Evolutionary conservation across 2,797 vertebrate species (phyloP).

Genomic region (Hybognathus amarus): DNA sequence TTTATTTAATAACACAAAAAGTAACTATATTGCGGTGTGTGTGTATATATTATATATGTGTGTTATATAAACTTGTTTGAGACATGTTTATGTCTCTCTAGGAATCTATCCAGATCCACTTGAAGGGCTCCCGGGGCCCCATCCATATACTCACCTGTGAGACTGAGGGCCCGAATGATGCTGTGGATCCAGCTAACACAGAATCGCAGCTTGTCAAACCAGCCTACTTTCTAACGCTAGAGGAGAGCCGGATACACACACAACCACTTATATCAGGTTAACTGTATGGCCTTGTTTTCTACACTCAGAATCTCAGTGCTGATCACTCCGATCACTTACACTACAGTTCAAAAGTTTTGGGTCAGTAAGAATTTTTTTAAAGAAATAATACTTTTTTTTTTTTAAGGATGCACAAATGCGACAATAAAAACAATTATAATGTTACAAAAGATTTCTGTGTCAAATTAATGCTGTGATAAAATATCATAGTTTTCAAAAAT

Average conservation of each 20-base stretch:
- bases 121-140: slow-evolving; percentile 86
- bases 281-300: neutral
- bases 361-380: no score
- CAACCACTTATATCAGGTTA: slow-evolving; percentile 60
- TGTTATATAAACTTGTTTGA: neutral
- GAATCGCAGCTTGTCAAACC: slow-evolving; percentile 19
- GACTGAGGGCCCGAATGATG: slow-evolving; percentile 60
- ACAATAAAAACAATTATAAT: neutral
- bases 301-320: neutral
- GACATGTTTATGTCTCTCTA: slow-evolving; percentile 58
- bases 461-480: neutral
- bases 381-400: neutral
- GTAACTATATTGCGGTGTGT: no score
- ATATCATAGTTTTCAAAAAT: neutral
- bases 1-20: no score
- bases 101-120: slow-evolving; percentile 86
- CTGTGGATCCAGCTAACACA: neutral
- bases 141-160: slow-evolving; percentile 84
- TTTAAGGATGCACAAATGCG: no score
- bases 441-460: neutral
- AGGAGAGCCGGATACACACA: slow-evolving; percentile 71
- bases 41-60: no score
- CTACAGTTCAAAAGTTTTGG: no score
- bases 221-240: slow-evolving; percentile 64
- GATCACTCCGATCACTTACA: neutral